A percentile compares a stretch with the other conserved stretches of the same genome.
These are phyloP conservation scores for Paraplagusia blochii DNA, from an alignment of 2,113 vertebrate genomes.

Conservation along the genomic window DNA sequence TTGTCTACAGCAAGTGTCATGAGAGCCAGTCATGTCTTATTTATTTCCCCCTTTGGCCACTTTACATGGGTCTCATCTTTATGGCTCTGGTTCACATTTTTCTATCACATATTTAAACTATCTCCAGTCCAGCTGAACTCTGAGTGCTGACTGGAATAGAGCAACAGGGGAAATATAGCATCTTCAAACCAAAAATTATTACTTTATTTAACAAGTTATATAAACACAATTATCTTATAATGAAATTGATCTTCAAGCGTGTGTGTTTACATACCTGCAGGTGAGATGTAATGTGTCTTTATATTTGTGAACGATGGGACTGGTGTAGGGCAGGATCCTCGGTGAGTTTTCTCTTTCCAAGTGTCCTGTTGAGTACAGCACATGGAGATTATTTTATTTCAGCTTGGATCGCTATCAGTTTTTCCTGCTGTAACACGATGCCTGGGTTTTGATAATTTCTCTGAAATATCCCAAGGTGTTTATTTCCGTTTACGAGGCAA, in stretches of 20 bases:
- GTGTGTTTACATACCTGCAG: conserved; percentile 68
- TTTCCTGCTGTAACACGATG: too few species aligned
- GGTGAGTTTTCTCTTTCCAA: conserved; percentile 27
- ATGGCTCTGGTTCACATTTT: neutral
- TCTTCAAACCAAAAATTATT: neutral
- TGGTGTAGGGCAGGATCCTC: conserved; percentile 38
- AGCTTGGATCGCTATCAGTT: too few species aligned
- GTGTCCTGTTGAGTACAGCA: conserved; percentile 60
- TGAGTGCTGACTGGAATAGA: conserved; percentile 4
- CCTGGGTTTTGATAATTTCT: too few species aligned
- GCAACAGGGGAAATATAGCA: neutral
- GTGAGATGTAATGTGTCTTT: conserved; percentile 51
- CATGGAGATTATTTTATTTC: neutral
- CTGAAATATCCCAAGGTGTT: too few species aligned
- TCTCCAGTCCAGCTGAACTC: conserved; percentile 1
- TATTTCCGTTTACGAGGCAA: too few species aligned
- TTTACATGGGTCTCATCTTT: conserved; percentile 4
- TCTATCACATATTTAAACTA: conserved; percentile 3
- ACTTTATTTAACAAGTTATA: too few species aligned
- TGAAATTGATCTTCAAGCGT: conserved; percentile 1
- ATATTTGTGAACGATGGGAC: conserved; percentile 42
- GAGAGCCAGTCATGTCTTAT: neutral
- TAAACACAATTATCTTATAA: neutral
- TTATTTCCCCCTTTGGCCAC: conserved; percentile 6
- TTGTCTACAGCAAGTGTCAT: conserved; percentile 8